Conservation (phyloP, 2,888 invertebrate genomes). For the Heteromurus nitidus region DNA sequence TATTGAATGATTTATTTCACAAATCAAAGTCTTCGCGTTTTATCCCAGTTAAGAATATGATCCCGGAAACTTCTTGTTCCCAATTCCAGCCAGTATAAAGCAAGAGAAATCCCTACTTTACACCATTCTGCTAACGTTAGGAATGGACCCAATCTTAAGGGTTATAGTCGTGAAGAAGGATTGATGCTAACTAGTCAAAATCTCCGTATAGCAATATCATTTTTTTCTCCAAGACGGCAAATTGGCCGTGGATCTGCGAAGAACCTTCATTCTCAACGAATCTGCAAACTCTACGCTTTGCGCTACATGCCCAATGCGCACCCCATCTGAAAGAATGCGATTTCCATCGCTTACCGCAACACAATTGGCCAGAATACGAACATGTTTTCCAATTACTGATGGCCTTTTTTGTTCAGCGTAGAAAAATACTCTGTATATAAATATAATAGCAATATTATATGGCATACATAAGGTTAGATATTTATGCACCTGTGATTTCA, state of each 20-base stretch:
- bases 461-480: neutral
- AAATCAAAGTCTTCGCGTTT: neutral
- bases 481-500: neutral
- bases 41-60: constrained; percentile 27
- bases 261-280: neutral
- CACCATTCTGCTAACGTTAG: neutral
- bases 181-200: constrained; percentile 23
- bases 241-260: neutral
- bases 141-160: constrained; percentile 48
- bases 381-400: neutral
- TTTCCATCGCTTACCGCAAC: neutral
- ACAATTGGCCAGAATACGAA: neutral
- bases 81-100: neutral
- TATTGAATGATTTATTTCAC: too few species aligned
- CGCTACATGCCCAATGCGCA: neutral
- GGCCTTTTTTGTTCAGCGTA: neutral
- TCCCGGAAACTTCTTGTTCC: constrained; percentile 9
- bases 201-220: constrained; percentile 23
- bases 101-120: constrained; percentile 13
- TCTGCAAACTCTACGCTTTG: neutral
- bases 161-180: constrained; percentile 32
- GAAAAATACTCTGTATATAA: too few species aligned
- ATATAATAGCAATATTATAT: too few species aligned
- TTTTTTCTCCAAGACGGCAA: constrained; percentile 2
- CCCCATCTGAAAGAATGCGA: neutral